A percentile compares a stretch with the other conserved stretches of the same genome.
Evolutionary conservation across 1,140 invertebrate genomes (phyloP).

Genomic region (Ptiloglossa arizonensis): DNA sequence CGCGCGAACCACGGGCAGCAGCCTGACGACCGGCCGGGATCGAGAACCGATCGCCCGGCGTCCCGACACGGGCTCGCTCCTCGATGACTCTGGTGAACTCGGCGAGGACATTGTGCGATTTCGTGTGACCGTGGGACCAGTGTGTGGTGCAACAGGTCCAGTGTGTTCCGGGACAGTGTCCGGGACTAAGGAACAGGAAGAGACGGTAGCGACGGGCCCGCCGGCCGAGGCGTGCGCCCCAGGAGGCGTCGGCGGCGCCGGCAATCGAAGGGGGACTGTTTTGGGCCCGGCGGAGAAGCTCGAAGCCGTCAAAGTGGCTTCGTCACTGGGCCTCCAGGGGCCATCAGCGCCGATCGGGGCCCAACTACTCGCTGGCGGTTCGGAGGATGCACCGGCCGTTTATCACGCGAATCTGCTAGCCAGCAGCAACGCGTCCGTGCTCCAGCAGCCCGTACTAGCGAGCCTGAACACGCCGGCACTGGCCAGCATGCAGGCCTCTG

Average conservation of each 20-base stretch:
- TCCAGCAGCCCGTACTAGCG: slow-evolving; percentile 78
- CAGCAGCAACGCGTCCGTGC: slow-evolving; percentile 78
- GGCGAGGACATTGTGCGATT: slow-evolving; percentile 23
- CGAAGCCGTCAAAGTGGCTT: slow-evolving; percentile 82
- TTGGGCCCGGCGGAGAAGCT: slow-evolving; percentile 76
- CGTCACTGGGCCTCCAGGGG: slow-evolving; percentile 82
- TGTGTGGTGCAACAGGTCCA: slow-evolving; percentile 47
- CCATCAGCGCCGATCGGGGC: slow-evolving; percentile 81
- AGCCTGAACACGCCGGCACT: slow-evolving; percentile 80
- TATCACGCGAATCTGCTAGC: slow-evolving; percentile 81
- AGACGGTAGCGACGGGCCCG: slow-evolving; percentile 64
- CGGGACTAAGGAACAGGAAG: slow-evolving; percentile 43
- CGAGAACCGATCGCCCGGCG: slow-evolving; percentile 28
- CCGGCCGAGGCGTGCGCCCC: slow-evolving; percentile 59
- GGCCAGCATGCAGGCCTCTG: slow-evolving; percentile 88
- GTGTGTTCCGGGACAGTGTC: slow-evolving; percentile 48
- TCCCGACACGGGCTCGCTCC: slow-evolving; percentile 19
- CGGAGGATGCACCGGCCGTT: slow-evolving; percentile 76
- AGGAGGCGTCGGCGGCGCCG: slow-evolving; percentile 56
- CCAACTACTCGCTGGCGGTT: slow-evolving; percentile 78
- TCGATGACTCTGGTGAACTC: slow-evolving; percentile 50
- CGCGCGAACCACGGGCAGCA: slow-evolving; percentile 24
- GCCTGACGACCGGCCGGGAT: slow-evolving; percentile 17
- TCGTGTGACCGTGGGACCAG: slow-evolving; percentile 48
- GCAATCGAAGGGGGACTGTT: slow-evolving; percentile 69